These are phyloP conservation scores for Beroe forskalii DNA, from an alignment of 37 sponge, comb jelly and placozoan species.

Conservation along the genomic window DNA sequence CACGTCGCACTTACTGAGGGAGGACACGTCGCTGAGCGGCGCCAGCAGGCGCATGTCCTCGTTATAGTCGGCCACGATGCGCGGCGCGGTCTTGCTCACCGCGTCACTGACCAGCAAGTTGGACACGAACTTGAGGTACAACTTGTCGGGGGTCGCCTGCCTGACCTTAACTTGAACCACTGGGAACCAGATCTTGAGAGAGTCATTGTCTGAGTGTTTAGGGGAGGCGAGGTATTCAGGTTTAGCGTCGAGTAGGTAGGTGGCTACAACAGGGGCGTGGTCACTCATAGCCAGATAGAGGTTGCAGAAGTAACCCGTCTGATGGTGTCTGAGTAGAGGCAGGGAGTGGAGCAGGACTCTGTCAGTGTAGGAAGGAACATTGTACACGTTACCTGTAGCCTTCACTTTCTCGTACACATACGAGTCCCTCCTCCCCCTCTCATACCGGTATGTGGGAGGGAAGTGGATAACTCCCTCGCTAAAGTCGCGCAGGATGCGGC, in stretches of 20 bases:
- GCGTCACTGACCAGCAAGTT: neutral
- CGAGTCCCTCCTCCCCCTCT: neutral
- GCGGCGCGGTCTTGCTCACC: neutral
- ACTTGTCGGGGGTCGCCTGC: neutral
- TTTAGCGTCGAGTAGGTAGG: neutral
- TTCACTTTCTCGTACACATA: constrained; percentile 16
- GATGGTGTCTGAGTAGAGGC: neutral
- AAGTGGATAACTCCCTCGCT: constrained; percentile 84
- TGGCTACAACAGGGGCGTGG: constrained; percentile 39
- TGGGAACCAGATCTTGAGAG: constrained; percentile 18
- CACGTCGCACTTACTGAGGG: neutral
- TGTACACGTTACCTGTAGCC: constrained; percentile 58
- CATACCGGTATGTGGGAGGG: constrained; percentile 88
- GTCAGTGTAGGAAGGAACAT: constrained; percentile 97
- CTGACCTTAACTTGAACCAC: constrained; percentile 4
- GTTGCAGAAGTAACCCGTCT: constrained; percentile 37
- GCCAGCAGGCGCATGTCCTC: constrained; percentile 5
- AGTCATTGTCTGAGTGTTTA: too few relatives aligned
- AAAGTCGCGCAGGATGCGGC: constrained; percentile 80
- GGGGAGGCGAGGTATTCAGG: neutral
- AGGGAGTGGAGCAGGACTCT: constrained; percentile 74
- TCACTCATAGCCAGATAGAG: neutral
- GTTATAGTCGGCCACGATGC: neutral
- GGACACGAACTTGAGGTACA: neutral
- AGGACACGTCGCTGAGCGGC: neutral